Base-by-base conservation (phyloP, 2,888 invertebrate species). In the Microctonus brassicae region DNA sequence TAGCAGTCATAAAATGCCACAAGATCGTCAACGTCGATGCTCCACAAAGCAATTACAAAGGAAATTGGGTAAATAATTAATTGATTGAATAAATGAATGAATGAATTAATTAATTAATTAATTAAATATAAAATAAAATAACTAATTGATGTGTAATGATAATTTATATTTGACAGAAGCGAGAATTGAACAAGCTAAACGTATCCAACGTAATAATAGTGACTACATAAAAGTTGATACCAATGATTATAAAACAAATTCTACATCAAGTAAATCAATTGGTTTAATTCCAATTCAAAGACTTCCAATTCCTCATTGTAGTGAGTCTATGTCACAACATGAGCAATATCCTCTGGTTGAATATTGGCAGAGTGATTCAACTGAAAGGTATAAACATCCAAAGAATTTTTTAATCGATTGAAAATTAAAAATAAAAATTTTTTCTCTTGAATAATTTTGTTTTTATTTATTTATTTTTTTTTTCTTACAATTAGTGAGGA, bases 281-380 rank as follows among this genome's bases (percentile, higher is more conserved):
- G 81, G 81, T 64, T 81, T 88, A 29, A 88, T 88, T 75, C 85
- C 88, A 6, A 87, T 88, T 72, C 84, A 88, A 76, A 83, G 87
- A 77, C 78, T 88, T 72, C 84, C 87, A 10, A 84, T 88, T 76
- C 88, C 88, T 29, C 84, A 79, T 64, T 88, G 88, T 5, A n/a
- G 17, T 17, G 42, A n/a, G n/a, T 42, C 42, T 4, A 0, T 42
- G n/a, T n/a, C n/a, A 74, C 83, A 75, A 69, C 84, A 84, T 65
- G 88, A 89, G 73, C 85, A 89, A 76, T 88, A 89, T 79, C 90
- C 90, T 39, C 81, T 90, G 60, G 90, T 90, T 29, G 89, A 90
- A 73, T 87, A 84, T 75, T 89, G 89, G 89, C 88, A 88, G 22
- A 88, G 88, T 66, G 89, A 86, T 64, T 84, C 47, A 7, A n/a